A percentile compares a stretch with the other conserved stretches of the same genome.
Evolutionary conservation across 2,797 vertebrate species (phyloP).

Genomic region (Myotis vivesi): DNA sequence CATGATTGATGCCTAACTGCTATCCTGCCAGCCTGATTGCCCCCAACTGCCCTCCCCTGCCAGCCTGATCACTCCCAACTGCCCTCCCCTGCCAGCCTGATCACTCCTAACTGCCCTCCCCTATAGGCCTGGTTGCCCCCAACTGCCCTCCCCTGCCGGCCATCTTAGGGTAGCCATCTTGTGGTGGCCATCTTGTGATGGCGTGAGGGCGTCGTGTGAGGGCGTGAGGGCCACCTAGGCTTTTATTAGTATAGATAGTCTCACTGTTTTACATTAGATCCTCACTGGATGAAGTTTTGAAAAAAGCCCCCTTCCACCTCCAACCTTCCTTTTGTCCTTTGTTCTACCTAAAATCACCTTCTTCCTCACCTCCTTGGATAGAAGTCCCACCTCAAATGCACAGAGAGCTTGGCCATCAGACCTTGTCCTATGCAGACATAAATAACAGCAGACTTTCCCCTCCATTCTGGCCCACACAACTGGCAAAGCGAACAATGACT

Average conservation of each 20-base stretch:
- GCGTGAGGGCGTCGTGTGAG: too few species aligned
- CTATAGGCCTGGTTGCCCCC: too few species aligned
- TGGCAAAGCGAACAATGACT: background rate
- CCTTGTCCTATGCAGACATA: background rate
- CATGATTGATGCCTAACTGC: too few species aligned
- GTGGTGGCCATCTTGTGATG: too few species aligned
- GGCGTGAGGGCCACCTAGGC: too few species aligned
- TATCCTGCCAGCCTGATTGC: too few species aligned
- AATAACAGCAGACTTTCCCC: background rate
- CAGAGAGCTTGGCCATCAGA: background rate
- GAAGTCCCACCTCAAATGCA: background rate
- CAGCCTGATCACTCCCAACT: too few species aligned
- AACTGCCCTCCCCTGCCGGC: too few species aligned
- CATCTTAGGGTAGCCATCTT: too few species aligned
- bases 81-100: too few species aligned
- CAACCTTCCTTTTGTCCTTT: background rate
- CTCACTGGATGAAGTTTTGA: background rate
- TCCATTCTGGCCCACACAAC: background rate
- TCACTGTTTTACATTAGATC: background rate
- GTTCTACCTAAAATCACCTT: background rate
- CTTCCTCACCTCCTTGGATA: background rate
- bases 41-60: too few species aligned
- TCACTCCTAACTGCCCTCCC: too few species aligned
- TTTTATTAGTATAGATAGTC: background rate
- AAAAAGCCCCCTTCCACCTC: background rate